Base-by-base conservation (phyloP, 2,888 invertebrate species). In the Sinodicranocentrus sp. region DNA sequence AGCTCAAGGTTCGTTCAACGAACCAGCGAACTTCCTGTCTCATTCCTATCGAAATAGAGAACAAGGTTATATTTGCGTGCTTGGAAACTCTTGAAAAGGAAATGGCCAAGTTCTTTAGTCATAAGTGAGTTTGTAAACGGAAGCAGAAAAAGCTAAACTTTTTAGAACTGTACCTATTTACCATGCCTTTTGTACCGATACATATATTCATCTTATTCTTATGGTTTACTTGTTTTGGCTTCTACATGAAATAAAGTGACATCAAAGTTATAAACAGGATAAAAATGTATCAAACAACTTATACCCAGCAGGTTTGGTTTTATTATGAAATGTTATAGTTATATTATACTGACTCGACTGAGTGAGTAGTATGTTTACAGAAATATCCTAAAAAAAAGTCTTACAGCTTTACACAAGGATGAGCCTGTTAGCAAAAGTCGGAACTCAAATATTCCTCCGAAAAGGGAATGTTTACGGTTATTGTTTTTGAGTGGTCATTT, bases 401-500 rank as follows among this genome's bases (percentile, higher is more conserved):
- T n/a, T n/a, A n/a, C n/a, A n/a, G n/a, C n/a, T n/a, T n/a, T n/a
- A n/a, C n/a, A n/a, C n/a, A n/a, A n/a, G n/a, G n/a, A n/a, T n/a
- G n/a, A n/a, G n/a, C 52, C 15, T 15, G n/a, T 17, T 52, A 17
- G n/a, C 19, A n/a, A n/a, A 52, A 17, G 52, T 52, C n/a, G 19
- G 52, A 33, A 33, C 15, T 52, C 19, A 52, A 52, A 17, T 15
- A 52, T 5, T 43, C 19, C 52, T 17, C 2, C 2, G 57, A 57
- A 23, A n/a, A 57, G 15, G 25, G 5, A 67, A 61, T 73, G 73
- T 59, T 44, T 61, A 61, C 59, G 15, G n/a, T 43, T 72, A 72
- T 57, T 39, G 57, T 43, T 65, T 65, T 54, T 63, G 65, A 67
- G 54, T 39, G 65, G 76, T 54, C 65, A 76, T 67, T 76, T 39